A percentile compares a stretch with the other conserved stretches of the same genome.
Evolutionary conservation across 2,113 vertebrate species (phyloP).

Genomic region (Zonotrichia leucophrys): DNA sequence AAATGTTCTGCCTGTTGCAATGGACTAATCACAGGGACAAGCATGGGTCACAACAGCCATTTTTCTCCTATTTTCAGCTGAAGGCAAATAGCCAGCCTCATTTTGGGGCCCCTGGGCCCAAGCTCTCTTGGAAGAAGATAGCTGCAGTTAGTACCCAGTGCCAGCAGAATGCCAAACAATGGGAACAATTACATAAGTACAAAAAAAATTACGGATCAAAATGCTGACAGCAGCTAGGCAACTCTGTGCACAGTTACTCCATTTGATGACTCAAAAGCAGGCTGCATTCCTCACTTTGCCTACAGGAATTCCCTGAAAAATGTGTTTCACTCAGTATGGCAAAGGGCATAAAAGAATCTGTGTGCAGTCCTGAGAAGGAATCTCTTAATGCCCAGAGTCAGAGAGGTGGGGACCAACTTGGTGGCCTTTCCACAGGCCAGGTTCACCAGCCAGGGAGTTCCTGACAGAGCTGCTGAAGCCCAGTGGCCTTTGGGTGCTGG

Average conservation of each 20-base stretch:
- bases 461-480: neutral
- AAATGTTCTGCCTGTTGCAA: neutral
- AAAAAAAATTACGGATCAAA: neutral
- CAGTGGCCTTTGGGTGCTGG: neutral
- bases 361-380: neutral
- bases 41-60: neutral
- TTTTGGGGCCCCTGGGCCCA: neutral
- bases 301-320: slow-evolving; percentile 17
- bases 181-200: neutral
- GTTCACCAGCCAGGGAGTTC: neutral
- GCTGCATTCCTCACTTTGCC: neutral
- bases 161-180: neutral
- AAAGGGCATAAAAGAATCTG: neutral
- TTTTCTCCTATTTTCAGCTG: neutral
- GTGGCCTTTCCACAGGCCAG: neutral
- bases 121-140: neutral
- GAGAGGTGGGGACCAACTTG: neutral
- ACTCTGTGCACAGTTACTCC: neutral
- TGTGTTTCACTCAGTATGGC: neutral
- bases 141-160: neutral
- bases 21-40: neutral
- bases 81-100: neutral
- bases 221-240: slow-evolving; percentile 1
- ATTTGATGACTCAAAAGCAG: neutral
- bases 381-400: neutral